Base-by-base conservation (phyloP, 2,888 invertebrate genomes). In the Zelleria hepariella region DNA sequence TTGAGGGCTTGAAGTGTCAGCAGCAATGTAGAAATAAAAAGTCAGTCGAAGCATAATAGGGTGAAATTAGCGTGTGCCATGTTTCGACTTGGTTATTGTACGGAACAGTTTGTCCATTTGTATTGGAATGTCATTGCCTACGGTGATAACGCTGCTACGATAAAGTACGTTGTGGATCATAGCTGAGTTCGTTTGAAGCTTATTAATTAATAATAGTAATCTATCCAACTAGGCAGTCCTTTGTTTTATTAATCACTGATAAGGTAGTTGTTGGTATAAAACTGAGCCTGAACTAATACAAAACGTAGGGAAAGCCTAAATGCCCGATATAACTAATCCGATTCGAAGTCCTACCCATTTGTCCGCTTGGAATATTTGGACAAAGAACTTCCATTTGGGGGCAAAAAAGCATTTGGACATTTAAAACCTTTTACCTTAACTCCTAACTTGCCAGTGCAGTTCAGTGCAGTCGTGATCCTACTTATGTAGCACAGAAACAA, bases 351-450 rank as follows among this genome's bases (percentile, higher is more conserved):
- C 75, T 69, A 70, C 75, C 67, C 69, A 77, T 70, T 72, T 80
- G 78, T 73, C 76, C 81, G 74, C 74, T 78, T 74, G 76, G 78
- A 83, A 80, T 78, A 78, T 78, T 74, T 77, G 81, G 80, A 86
- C 86, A 86, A 87, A 86, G 86, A 88, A 82, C 80, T 86, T 87
- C 87, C 86, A 87, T 87, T 87, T 86, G 78, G 81, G 77, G 78
- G 74, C 77, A 83, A 82, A 77, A 84, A 86, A 80, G 68, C 69
- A 71, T 75, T 72, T 71, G 70, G 24, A 57, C 57, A 57, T 57
- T 57, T 57, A 57, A 73, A 78, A 70, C 68, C 68, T 71, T 73
- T 72, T 68, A 70, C 72, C 72, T 72, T 73, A 66, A 68, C 69
- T 64, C 71, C 67, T 69, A 65, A 63, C 55, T 25, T 32, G 18